Evolutionary conservation across 2,797 vertebrate species (phyloP).

Genomic region (Perodicticus potto): DNA sequence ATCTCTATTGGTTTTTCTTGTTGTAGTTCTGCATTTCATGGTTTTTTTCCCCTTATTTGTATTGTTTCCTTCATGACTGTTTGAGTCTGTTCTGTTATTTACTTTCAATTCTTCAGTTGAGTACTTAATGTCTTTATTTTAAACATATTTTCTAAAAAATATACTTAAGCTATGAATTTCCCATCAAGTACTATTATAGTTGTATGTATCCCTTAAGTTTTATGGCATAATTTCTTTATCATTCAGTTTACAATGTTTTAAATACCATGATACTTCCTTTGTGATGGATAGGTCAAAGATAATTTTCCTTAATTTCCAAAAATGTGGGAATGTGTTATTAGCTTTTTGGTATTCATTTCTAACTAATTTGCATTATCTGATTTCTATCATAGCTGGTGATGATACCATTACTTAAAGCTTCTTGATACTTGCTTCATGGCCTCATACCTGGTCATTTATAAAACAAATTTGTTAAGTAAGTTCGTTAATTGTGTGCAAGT

Average conservation of each 20-base stretch:
- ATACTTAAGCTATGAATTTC: constrained; percentile 9
- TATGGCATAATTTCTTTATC: constrained; percentile 8
- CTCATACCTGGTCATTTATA: neutral
- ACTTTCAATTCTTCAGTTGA: neutral
- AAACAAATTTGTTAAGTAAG: neutral
- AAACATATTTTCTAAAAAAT: constrained; percentile 31
- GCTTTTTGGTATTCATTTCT: neutral
- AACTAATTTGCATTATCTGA: neutral
- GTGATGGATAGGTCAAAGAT: neutral
- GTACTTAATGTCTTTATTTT: neutral
- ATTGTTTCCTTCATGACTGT: neutral
- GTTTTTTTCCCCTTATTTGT: neutral
- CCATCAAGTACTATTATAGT: neutral
- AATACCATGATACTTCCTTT: constrained; percentile 35
- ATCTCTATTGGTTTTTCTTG: neutral
- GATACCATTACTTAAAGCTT: neutral
- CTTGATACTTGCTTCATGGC: neutral
- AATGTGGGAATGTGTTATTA: neutral
- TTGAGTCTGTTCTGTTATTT: constrained; percentile 11
- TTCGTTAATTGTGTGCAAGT: neutral
- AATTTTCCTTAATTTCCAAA: neutral
- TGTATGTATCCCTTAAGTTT: neutral
- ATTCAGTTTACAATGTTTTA: neutral
- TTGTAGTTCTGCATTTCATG: neutral
- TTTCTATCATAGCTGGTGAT: neutral